phyloP scores from a whole-genome alignment of 1,140 invertebrate genomes.

The Drosophila burlai region DNA sequence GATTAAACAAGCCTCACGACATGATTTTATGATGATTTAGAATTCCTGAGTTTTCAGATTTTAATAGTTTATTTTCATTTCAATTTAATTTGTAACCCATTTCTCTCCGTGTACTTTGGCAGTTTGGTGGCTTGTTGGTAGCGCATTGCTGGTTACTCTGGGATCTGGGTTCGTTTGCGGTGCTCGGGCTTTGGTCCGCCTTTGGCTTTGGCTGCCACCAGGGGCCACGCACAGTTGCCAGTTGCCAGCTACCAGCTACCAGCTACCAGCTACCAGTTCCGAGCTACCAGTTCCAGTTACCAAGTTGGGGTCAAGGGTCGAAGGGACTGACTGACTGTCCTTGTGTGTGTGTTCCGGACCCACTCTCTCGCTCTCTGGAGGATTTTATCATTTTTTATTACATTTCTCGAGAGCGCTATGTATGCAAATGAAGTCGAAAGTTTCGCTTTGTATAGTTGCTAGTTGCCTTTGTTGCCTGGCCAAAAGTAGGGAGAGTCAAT shows the following conservation, averaged over 20 bases:
- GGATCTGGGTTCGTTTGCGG: slow-evolving; percentile 68
- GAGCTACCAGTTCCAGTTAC: slow-evolving; percentile 38
- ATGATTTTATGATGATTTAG: not conserved
- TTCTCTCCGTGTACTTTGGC: slow-evolving; percentile 1
- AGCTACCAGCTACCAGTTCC: slow-evolving; percentile 31
- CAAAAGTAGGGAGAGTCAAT: not conserved
- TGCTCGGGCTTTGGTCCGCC: slow-evolving; percentile 39
- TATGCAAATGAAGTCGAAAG: slow-evolving; percentile 83
- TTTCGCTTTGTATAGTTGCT: slow-evolving; percentile 78
- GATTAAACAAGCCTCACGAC: accelerated
- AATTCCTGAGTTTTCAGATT: not conserved
- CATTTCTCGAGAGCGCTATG: slow-evolving; percentile 82
- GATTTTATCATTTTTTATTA: slow-evolving; percentile 84
- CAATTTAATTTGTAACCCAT: not conserved
- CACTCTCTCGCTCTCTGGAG: slow-evolving; percentile 54
- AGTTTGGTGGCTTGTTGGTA: slow-evolving; percentile 8
- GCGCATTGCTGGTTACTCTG: slow-evolving; percentile 31
- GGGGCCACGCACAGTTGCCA: slow-evolving; percentile 37
- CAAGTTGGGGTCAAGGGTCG: slow-evolving; percentile 35
- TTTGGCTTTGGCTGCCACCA: slow-evolving; percentile 41
- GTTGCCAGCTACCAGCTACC: no score
- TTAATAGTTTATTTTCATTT: not conserved
- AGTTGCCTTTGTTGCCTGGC: slow-evolving; percentile 52
- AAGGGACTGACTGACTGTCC: slow-evolving; percentile 22
- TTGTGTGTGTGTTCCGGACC: slow-evolving; percentile 10